A percentile compares a stretch with the other conserved stretches of the same genome.
Conservation (phyloP, 2,113 vertebrate genomes). For the Thinocorus orbignyianus region DNA sequence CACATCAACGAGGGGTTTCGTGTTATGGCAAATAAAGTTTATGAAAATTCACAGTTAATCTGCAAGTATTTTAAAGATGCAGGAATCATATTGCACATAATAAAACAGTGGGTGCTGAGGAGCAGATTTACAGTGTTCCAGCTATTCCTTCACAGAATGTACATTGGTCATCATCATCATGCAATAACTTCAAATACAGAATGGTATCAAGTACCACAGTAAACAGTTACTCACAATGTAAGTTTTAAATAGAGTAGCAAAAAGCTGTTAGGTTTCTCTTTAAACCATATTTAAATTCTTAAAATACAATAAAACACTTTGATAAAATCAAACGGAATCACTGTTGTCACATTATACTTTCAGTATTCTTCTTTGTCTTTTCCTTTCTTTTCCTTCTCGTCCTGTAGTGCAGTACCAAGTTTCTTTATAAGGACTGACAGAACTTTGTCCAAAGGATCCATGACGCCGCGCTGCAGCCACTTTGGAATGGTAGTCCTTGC, state of each 20-base stretch:
- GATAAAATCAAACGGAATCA: constrained; percentile 65
- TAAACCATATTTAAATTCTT: constrained; percentile 71
- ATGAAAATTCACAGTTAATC: constrained; percentile 85
- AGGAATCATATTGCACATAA: constrained; percentile 86
- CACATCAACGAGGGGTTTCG: constrained; percentile 72
- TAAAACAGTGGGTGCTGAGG: constrained; percentile 73
- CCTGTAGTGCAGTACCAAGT: constrained; percentile 92
- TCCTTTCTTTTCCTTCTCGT: constrained; percentile 94
- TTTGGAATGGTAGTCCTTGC: constrained; percentile 98
- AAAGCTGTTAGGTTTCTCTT: constrained; percentile 72
- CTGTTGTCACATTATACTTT: constrained; percentile 40
- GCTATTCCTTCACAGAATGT: constrained; percentile 81
- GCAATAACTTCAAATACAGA: constrained; percentile 77
- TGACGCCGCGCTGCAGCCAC: constrained; percentile 98
- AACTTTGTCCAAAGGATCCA: constrained; percentile 98
- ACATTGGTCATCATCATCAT: constrained; percentile 80
- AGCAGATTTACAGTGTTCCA: constrained; percentile 72
- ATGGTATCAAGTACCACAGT: constrained; percentile 76
- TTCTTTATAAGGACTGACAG: constrained; percentile 97
- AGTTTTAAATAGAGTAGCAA: constrained; percentile 75
- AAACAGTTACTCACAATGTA: constrained; percentile 80
- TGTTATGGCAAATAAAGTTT: constrained; percentile 80
- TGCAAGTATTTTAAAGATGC: constrained; percentile 80
- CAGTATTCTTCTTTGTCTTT: constrained; percentile 94
- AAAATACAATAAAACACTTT: constrained; percentile 63